Percentiles rank a stretch among this genome's conserved stretches.
Evolutionary conservation across 1,140 invertebrate genomes (phyloP).

Genomic region (Prorops nasuta): DNA sequence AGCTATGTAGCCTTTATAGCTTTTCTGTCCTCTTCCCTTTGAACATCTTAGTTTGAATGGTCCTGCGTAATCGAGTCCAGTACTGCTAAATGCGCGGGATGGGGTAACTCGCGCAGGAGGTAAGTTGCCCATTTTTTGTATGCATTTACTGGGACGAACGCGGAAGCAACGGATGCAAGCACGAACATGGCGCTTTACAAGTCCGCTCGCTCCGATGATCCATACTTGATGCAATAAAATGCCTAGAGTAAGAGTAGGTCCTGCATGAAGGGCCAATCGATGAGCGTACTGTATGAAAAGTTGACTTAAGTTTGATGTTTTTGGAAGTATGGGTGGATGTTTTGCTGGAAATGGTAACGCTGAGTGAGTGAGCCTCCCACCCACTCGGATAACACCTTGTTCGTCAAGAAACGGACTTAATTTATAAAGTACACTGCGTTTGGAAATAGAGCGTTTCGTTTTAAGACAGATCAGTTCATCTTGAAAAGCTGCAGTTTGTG

Average conservation of each 20-base stretch:
- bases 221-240: conserved; percentile 23
- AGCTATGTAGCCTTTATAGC: conserved; percentile 27
- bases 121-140: conserved; percentile 36
- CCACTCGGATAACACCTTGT: conserved; percentile 30
- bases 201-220: conserved; percentile 12
- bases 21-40: conserved; percentile 8
- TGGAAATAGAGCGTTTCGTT: not conserved
- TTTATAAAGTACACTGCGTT: not conserved
- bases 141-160: conserved; percentile 29
- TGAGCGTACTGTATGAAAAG: conserved; percentile 15
- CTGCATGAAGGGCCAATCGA: conserved; percentile 13
- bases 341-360: conserved; percentile 7
- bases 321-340: too few species aligned
- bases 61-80: conserved; percentile 39
- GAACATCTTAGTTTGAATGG: conserved; percentile 27
- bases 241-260: too few species aligned
- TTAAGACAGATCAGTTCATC: not conserved
- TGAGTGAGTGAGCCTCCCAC: conserved; percentile 28
- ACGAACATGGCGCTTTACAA: conserved; percentile 4
- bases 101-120: conserved; percentile 21
- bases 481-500: not conserved
- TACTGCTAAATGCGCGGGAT: conserved; percentile 22
- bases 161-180: too few species aligned
- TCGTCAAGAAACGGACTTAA: not conserved
- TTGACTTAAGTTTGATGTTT: not conserved